Conservation (phyloP, 2,797 vertebrate genomes). For the Fundulus diaphanus region DNA sequence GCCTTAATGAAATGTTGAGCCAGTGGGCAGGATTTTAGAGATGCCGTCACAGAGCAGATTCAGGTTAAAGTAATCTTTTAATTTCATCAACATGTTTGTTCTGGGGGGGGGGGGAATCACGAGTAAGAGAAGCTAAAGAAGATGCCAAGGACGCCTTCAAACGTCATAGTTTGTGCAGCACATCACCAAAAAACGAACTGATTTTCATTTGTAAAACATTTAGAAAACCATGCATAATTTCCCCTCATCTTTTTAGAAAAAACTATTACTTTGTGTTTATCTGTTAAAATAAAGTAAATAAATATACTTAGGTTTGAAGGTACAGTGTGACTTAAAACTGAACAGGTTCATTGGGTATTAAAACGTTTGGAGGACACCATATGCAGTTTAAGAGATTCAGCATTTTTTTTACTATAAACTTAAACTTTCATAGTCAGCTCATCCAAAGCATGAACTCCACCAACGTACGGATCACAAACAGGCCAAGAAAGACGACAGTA, state of each 20-base stretch:
- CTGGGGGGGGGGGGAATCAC: too few species aligned
- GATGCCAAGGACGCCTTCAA: not conserved
- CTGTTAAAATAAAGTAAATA: not conserved
- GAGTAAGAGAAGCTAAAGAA: not conserved
- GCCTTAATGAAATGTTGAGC: constrained; percentile 37
- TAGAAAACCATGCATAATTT: not conserved
- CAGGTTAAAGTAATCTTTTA: not conserved
- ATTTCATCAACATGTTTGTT: not conserved
- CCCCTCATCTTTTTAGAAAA: not conserved
- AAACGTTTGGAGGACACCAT: not conserved
- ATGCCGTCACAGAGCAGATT: not conserved
- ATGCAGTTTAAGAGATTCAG: not conserved
- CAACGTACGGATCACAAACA: not conserved
- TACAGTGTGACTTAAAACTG: too few species aligned
- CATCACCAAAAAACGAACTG: not conserved
- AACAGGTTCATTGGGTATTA: not conserved
- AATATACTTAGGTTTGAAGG: too few species aligned
- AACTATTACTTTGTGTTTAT: not conserved
- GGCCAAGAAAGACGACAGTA: not conserved
- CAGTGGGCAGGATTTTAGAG: not conserved
- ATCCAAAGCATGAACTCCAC: not conserved
- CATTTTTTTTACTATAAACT: not conserved
- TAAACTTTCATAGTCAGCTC: not conserved
- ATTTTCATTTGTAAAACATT: not conserved
- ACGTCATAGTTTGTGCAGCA: not conserved